Evolutionary conservation across 2,797 vertebrate species (phyloP).

Genomic region (Crocidura indochinensis): DNA sequence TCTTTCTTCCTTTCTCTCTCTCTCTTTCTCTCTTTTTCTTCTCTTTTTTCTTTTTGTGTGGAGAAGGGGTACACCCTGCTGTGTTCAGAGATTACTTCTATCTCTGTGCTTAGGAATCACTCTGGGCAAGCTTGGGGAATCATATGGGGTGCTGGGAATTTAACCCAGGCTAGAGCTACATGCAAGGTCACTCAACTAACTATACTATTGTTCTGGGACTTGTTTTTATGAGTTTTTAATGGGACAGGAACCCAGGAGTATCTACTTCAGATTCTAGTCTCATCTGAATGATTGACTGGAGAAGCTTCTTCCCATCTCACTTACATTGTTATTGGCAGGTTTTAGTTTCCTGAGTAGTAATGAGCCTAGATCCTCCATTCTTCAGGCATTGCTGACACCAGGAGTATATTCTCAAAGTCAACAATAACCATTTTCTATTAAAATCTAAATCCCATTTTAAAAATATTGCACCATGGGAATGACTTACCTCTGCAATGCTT

Average conservation of each 20-base stretch:
- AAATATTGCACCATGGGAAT: not conserved
- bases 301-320: not conserved
- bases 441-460: not conserved
- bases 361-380: not conserved
- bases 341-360: not conserved
- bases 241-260: not conserved
- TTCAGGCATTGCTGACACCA: not conserved
- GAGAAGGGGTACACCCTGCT: too few relatives aligned
- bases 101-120: too few relatives aligned
- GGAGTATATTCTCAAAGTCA: not conserved
- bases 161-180: too few relatives aligned
- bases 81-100: too few relatives aligned
- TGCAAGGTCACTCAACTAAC: too few relatives aligned
- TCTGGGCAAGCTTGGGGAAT: too few relatives aligned
- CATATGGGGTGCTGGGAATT: too few relatives aligned
- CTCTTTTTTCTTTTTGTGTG: too few relatives aligned
- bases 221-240: not conserved
- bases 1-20: too few relatives aligned
- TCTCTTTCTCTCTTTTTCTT: too few relatives aligned
- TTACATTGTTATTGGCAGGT: not conserved
- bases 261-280: not conserved
- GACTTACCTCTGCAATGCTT: not conserved
- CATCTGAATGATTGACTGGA: not conserved
- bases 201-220: too few relatives aligned
- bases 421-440: not conserved